Evolutionary conservation across 2,888 invertebrate species (phyloP), one percentile per base, ranked within the genome.

Genomic region (Hoplodrina ambigua): DNA sequence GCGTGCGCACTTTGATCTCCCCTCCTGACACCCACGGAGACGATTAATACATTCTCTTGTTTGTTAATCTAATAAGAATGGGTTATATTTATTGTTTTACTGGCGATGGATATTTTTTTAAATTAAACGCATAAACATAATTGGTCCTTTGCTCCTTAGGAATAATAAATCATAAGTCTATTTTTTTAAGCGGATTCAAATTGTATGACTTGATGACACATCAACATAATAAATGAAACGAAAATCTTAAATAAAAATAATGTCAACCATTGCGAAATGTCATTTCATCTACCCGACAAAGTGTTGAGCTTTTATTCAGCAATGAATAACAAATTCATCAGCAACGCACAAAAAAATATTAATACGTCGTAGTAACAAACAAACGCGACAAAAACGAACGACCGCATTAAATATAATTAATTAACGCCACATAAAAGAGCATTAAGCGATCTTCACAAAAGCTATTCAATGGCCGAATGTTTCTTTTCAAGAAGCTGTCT

Each of bases 351-450:
- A 83, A 83, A 25, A 81, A 77, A 63, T 63, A 85, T 70, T 74
- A 83, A 78, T 72, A 77, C 60, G 70, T 54, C 81, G 71, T 59
- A 81, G 74, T 79, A 79, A 85, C 76, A 76, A 82, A 83, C 74
- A 84, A 81, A 80, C 54, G 77, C 80, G 82, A 88, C 90, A 88
- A 90, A 84, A 90, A 87, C 80, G 78, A 80, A 71, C 87, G 89
- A 87, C 85, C 90, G 91, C 91, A 92, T 91, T 92, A 92, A 91
- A 92, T 91, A 91, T 94, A 93, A 95, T 95, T 94, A 94, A 95
- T 94, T 93, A 92, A 93, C 84, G 84, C 83, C 74, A 81, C 89
- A 92, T 90, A 92, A 92, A 92, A 90, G 90, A 89, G 80, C 80
- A 85, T 81, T 84, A 84, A 84, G 78, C 85, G 81, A 88, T 88